phyloP scores from a whole-genome alignment of 2,113 vertebrate genomes.

The Formicarius rufipectus region DNA sequence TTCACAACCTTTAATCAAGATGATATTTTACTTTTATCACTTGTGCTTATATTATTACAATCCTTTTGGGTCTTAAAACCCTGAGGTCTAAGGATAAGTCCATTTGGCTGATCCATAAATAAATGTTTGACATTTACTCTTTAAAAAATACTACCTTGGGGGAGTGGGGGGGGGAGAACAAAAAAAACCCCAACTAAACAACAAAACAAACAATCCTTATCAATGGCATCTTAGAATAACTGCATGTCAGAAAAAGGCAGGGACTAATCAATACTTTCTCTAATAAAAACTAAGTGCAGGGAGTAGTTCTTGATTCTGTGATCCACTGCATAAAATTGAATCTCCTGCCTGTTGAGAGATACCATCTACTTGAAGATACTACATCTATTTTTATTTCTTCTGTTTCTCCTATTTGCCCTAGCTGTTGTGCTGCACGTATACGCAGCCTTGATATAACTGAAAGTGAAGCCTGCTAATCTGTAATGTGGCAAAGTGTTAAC shows the following conservation, averaged over 20 bases:
- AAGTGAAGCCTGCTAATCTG: not conserved
- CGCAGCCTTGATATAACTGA: not conserved
- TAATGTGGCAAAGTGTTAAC: not conserved
- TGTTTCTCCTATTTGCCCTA: not conserved
- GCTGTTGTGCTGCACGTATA: not conserved
- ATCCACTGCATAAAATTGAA: not conserved
- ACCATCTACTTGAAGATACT: not conserved
- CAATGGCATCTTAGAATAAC: not conserved
- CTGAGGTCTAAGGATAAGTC: constrained; percentile 11
- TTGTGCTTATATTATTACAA: constrained; percentile 36
- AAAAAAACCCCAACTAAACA: too few species aligned
- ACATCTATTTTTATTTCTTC: not conserved
- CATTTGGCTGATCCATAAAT: not conserved
- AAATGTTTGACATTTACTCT: not conserved
- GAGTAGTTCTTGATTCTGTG: not conserved
- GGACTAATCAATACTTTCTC: not conserved
- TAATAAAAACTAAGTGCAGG: not conserved
- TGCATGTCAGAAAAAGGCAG: not conserved
- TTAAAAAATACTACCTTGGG: not conserved
- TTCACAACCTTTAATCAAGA: constrained; percentile 18
- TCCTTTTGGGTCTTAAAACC: not conserved
- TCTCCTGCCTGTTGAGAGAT: not conserved
- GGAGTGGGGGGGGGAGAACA: too few species aligned
- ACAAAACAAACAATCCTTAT: too few species aligned
- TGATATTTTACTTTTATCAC: constrained; percentile 25